Percentiles rank a stretch among this genome's conserved stretches.
Conservation (phyloP, 2,888 invertebrate species). For the Patella ulyssiponensis region DNA sequence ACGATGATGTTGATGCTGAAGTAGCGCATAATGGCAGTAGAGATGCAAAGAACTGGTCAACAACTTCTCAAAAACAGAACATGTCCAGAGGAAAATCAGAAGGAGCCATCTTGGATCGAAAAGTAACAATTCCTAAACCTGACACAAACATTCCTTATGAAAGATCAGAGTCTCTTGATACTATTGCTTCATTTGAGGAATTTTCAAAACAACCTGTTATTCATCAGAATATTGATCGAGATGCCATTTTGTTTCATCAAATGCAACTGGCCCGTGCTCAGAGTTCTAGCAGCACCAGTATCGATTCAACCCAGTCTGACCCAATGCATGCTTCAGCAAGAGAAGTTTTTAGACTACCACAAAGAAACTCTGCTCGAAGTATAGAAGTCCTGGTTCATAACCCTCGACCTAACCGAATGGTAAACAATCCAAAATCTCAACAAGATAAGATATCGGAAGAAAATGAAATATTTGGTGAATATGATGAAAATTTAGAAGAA, state of each 20-base stretch:
- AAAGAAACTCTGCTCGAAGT: slow-evolving; percentile 58
- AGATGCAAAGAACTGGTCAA: slow-evolving; percentile 48
- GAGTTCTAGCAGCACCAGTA: slow-evolving; percentile 55
- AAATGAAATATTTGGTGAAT: slow-evolving; percentile 15
- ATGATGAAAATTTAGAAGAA: slow-evolving; percentile 5
- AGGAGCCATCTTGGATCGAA: slow-evolving; percentile 4
- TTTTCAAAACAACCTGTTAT: slow-evolving; percentile 38
- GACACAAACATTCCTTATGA: not conserved
- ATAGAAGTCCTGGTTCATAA: slow-evolving; percentile 62
- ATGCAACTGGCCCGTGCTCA: slow-evolving; percentile 59
- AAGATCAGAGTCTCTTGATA: slow-evolving; percentile 33
- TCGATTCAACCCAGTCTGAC: slow-evolving; percentile 62
- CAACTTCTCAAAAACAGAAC: slow-evolving; percentile 26
- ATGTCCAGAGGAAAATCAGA: slow-evolving; percentile 7
- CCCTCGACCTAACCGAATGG: not conserved
- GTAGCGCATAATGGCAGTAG: slow-evolving; percentile 36
- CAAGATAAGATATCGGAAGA: slow-evolving; percentile 28
- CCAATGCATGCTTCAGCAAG: slow-evolving; percentile 50
- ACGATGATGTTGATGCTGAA: slow-evolving; percentile 37
- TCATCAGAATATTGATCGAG: slow-evolving; percentile 58
- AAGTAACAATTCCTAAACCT: not conserved
- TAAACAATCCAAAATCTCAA: not conserved
- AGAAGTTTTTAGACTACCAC: slow-evolving; percentile 39
- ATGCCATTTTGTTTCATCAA: slow-evolving; percentile 64
- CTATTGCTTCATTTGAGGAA: slow-evolving; percentile 47